phyloP scores from a whole-genome alignment of 2,113 vertebrate genomes.

The Pachypanchax playfairii region DNA sequence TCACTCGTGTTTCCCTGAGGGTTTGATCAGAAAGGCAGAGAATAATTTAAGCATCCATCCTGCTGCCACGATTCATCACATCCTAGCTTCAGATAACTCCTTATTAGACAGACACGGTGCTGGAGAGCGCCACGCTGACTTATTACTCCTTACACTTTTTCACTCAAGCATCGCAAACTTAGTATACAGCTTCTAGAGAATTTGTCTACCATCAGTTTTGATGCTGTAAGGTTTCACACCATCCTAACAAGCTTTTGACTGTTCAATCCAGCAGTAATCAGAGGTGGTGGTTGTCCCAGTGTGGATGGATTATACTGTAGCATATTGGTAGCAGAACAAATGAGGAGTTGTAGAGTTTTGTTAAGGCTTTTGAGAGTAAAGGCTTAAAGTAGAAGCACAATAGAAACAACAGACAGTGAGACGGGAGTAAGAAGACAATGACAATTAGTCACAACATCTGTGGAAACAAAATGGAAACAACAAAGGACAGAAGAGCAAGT shows the following conservation, averaged over 20 bases:
- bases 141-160: not conserved
- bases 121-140: not conserved
- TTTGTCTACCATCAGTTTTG: not conserved
- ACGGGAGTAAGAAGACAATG: slow-evolving; percentile 2
- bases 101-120: slow-evolving; percentile 3
- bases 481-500: not conserved
- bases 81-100: slow-evolving; percentile 5
- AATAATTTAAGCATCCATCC: not conserved
- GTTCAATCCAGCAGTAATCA: slow-evolving; percentile 1
- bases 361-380: not conserved
- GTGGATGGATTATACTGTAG: not conserved
- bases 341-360: not conserved
- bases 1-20: not conserved
- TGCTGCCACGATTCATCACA: slow-evolving; percentile 1
- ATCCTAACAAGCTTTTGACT: not conserved
- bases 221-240: not conserved
- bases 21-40: slow-evolving; percentile 1
- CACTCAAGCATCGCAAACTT: not conserved
- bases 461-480: not conserved
- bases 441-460: slow-evolving; percentile 5
- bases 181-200: not conserved
- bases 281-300: not conserved
- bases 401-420: not conserved
- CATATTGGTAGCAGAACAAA: slow-evolving; percentile 12
- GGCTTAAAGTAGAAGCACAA: not conserved